phyloP scores from a whole-genome alignment of 2,888 invertebrate genomes.

The Diplolepis rosae region DNA sequence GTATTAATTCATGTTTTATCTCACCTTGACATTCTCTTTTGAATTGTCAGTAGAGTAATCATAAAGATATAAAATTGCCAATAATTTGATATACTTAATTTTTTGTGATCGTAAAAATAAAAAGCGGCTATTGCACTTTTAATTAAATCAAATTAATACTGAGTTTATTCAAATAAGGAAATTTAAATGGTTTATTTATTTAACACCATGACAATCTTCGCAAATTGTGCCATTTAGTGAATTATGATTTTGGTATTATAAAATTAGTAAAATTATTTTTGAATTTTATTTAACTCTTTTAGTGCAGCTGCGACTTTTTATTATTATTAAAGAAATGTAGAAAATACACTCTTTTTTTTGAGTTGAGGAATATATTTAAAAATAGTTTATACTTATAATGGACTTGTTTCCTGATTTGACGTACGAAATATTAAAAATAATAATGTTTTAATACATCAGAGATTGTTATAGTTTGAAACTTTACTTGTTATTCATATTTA shows the following conservation, averaged over 20 bases:
- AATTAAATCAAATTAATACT: background rate
- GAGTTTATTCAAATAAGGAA: background rate
- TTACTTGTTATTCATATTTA: constrained; percentile 49
- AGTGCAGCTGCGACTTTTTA: constrained; percentile 9
- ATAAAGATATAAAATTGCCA: background rate
- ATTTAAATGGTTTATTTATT: background rate
- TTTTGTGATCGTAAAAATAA: background rate
- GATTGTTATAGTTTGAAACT: constrained; percentile 50
- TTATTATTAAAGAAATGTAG: background rate
- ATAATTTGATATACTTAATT: background rate
- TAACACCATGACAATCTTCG: constrained; percentile 22
- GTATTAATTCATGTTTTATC: too few species aligned
- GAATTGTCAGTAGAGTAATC: background rate
- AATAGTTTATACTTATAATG: background rate
- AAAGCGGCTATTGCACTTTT: constrained; percentile 17
- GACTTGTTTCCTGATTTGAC: background rate
- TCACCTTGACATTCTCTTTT: too few species aligned
- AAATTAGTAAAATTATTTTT: background rate
- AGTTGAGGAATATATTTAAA: background rate
- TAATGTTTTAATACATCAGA: constrained; percentile 32
- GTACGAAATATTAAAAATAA: constrained; percentile 12
- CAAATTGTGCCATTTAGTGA: constrained; percentile 25
- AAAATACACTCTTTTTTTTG: background rate
- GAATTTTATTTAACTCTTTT: background rate
- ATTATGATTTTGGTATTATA: background rate